These are phyloP conservation scores for Chirona hameri DNA, from an alignment of 2,888 invertebrate species.

Conservation along the genomic window DNA sequence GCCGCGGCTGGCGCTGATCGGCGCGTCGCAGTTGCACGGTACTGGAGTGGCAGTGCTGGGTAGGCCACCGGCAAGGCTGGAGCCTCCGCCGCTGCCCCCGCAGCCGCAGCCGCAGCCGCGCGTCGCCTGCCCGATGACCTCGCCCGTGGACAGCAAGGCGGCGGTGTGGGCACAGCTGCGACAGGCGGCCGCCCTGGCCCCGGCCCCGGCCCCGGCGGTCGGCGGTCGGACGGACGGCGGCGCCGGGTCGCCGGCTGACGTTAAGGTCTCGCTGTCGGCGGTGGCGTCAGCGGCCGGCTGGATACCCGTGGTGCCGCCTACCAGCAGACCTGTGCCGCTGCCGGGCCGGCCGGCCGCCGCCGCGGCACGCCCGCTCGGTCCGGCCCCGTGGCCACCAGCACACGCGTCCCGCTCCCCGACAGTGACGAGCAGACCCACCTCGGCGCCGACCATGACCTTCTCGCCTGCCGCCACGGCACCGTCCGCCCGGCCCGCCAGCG, in stretches of 20 bases:
- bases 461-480: too few relatives aligned
- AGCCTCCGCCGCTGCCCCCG: background rate
- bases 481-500: too few relatives aligned
- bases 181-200: background rate
- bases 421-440: background rate
- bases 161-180: background rate
- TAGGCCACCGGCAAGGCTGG: background rate
- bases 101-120: background rate
- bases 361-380: too few relatives aligned
- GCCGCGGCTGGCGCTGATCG: background rate
- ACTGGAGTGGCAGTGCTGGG: background rate
- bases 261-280: background rate
- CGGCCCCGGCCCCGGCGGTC: too few relatives aligned
- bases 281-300: background rate
- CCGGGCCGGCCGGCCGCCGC: too few relatives aligned
- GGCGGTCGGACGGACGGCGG: background rate
- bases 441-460: background rate
- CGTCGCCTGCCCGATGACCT: background rate
- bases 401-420: background rate
- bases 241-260: slow-evolving; percentile 7
- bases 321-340: too few relatives aligned
- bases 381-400: too few relatives aligned
- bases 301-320: too few relatives aligned
- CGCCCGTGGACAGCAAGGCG: slow-evolving; percentile 11
- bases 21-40: slow-evolving; percentile 2